These are phyloP conservation scores for Pristionchus arcanus DNA, from an alignment of 2,888 invertebrate species.

Conservation along the genomic window DNA sequence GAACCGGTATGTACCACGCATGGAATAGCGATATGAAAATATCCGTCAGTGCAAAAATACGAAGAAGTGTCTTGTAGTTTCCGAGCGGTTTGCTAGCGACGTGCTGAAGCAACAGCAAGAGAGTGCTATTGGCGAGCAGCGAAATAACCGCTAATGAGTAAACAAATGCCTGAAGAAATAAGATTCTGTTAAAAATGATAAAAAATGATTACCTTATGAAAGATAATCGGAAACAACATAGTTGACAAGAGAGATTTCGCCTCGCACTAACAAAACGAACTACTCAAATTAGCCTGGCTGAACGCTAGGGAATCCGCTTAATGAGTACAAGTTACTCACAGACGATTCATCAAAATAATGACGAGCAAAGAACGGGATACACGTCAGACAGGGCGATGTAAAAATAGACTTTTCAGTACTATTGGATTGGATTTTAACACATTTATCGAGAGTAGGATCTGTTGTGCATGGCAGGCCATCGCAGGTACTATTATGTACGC, in stretches of 20 bases:
- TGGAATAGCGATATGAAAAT: background rate
- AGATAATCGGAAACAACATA: background rate
- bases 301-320: background rate
- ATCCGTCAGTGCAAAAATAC: background rate
- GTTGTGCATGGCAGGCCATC: too few species aligned
- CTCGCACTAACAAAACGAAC: background rate
- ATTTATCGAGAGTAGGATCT: too few species aligned
- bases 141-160: background rate
- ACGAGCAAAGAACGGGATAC: too few species aligned
- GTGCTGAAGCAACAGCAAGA: background rate
- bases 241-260: background rate
- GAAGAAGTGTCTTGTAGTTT: background rate
- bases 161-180: background rate
- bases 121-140: background rate
- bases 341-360: too few species aligned
- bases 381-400: too few species aligned
- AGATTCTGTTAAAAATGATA: background rate
- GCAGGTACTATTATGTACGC: too few species aligned
- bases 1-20: background rate
- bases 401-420: too few species aligned
- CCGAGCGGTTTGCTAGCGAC: background rate
- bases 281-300: background rate
- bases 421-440: too few species aligned
- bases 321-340: background rate
- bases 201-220: background rate